Evolutionary conservation across 1,140 invertebrate genomes (phyloP).

Genomic region (Arion vulgaris): DNA sequence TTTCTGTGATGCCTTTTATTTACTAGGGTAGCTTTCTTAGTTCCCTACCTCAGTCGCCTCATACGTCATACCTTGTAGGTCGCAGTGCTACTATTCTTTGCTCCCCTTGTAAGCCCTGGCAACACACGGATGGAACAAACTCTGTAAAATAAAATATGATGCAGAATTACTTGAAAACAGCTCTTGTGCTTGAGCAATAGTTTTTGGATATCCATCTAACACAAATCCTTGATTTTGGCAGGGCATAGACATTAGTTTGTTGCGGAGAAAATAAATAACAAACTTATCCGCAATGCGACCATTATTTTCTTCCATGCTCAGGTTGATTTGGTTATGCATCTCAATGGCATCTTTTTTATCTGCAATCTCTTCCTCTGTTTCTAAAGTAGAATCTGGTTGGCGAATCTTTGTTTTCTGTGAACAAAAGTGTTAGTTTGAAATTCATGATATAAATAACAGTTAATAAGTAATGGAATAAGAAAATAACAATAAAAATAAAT

Average conservation of each 20-base stretch:
- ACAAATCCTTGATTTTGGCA: constrained; percentile 82
- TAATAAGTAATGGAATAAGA: too few relatives aligned
- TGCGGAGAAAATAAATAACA: constrained; percentile 71
- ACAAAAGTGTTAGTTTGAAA: not conserved
- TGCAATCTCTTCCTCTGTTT: constrained; percentile 59
- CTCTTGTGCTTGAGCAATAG: constrained; percentile 75
- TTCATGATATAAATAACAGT: too few relatives aligned
- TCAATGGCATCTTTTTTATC: constrained; percentile 68
- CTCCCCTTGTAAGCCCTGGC: too few relatives aligned
- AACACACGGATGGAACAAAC: too few relatives aligned
- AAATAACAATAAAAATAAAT: too few relatives aligned
- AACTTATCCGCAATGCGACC: constrained; percentile 69
- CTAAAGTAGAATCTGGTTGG: constrained; percentile 59
- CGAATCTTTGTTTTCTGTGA: constrained; percentile 53
- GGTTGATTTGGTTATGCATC: constrained; percentile 68
- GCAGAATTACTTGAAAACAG: constrained; percentile 73
- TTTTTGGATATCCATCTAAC: constrained; percentile 80
- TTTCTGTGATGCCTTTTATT: too few relatives aligned
- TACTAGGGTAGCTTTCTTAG: too few relatives aligned
- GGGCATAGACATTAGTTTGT: constrained; percentile 76
- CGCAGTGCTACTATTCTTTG: too few relatives aligned
- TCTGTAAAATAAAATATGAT: too few relatives aligned
- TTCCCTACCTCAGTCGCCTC: too few relatives aligned
- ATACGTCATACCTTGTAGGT: too few relatives aligned
- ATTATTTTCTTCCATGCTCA: constrained; percentile 70